Base-by-base conservation (phyloP, 1,140 invertebrate genomes). In the Nylanderia fulva region DNA sequence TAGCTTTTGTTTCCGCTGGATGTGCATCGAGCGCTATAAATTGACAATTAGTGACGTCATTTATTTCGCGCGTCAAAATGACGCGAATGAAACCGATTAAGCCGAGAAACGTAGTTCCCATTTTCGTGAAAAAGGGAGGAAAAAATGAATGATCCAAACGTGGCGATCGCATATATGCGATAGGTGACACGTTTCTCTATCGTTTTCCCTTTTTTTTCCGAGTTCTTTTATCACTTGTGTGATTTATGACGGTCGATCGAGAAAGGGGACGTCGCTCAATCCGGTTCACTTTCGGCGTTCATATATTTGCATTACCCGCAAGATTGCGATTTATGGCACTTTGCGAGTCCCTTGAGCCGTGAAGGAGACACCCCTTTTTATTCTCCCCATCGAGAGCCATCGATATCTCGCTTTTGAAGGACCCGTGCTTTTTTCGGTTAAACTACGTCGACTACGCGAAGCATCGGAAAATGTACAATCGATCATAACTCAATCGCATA, bases 251-350 rank as follows among this genome's bases (percentile, higher is more conserved):
- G 36, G 36, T n/a, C 77, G 52, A 80, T 68, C 24, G 18, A 58
- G 52, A 82, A 82, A 58, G 33, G 24, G 52, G 52, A 82, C 77
- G 71, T 71, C 77, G 77, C 77, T 82, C 77, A 72, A 82, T 82
- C 77, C 33, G 77, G 64, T 27, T 58, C 52, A 48, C 15, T 48
- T 15, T 27, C 11, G 52, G 52, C 24, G 27, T 21, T 54, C 77
- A 72, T 82, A 82, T 60, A 82, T 82, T 82, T 58, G 48, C 77
- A 52, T 82, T 72, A 72, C 52, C 39, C n/a, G 63, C 63, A 42
- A 82, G 77, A 82, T 82, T 58, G 52, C 52, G 77, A 52, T 72
- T 71, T 58, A 29, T 18, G 66, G 77, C 66, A 82, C 66, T 72
- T 33, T 45, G 36, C 77, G 66, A 45, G 9, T 36, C 39, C 13